Percentiles rank a stretch among this genome's conserved stretches.
Evolutionary conservation across 2,113 vertebrate genomes (phyloP).

Genomic region (Choloepus hoffmanni): DNA sequence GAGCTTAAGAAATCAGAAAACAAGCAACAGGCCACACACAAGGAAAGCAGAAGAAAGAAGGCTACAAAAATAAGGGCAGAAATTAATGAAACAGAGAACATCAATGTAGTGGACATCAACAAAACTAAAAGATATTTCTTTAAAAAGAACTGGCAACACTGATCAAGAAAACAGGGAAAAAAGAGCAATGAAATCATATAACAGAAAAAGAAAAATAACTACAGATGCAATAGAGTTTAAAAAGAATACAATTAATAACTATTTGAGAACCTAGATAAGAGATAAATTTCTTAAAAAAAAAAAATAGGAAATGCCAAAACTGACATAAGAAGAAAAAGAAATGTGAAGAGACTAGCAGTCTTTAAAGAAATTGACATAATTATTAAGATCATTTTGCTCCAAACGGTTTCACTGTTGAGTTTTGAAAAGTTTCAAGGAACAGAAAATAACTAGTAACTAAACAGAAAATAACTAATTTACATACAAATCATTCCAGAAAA

Average conservation of each 20-base stretch:
- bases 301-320: not conserved
- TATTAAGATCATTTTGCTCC: not conserved
- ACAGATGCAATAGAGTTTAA: not conserved
- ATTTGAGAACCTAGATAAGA: not conserved
- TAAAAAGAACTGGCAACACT: not conserved
- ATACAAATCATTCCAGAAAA: not conserved
- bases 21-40: no score
- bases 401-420: not conserved
- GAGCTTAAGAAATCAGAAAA: no score
- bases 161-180: not conserved
- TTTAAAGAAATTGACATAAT: not conserved
- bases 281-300: not conserved
- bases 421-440: not conserved
- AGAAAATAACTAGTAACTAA: not conserved
- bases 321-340: not conserved
- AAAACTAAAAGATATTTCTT: not conserved
- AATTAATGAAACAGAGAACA: not conserved
- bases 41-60: conserved; percentile 25
- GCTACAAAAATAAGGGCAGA: conserved; percentile 18
- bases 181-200: not conserved
- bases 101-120: not conserved
- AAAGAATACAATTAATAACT: not conserved
- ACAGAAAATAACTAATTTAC: not conserved
- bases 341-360: not conserved
- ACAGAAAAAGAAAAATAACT: not conserved